phyloP scores from a whole-genome alignment of 92 coral and sea anemone genomes.

The Epizoanthus illoricatus region DNA sequence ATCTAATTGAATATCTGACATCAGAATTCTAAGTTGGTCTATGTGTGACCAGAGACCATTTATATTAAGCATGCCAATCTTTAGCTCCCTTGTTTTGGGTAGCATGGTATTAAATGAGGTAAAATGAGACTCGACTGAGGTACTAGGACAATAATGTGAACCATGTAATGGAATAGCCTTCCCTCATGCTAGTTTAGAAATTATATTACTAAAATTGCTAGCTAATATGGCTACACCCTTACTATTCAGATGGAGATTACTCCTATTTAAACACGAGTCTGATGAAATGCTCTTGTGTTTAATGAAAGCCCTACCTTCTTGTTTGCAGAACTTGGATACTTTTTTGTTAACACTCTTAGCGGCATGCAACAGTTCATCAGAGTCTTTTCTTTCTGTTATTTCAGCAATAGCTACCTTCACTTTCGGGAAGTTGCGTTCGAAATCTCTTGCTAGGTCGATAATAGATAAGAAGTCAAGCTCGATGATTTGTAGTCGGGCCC shows the following conservation, averaged over 20 bases:
- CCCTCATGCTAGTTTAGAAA: constrained; percentile 15
- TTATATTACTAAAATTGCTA: constrained; percentile 19
- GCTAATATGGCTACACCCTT: constrained; percentile 26
- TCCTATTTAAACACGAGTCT: constrained; percentile 27
- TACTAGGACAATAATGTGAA: constrained; percentile 10
- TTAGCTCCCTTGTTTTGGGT: constrained; percentile 16
- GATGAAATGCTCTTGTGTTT: constrained; percentile 30
- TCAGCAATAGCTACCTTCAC: constrained; percentile 24
- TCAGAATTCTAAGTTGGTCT: constrained; percentile 37
- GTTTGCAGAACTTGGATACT: background rate
- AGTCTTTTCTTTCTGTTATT: constrained; percentile 12
- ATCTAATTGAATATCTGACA: constrained; percentile 25
- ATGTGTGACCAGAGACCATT: constrained; percentile 30
- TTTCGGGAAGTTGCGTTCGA: constrained; percentile 4
- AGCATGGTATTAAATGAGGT: constrained; percentile 8
- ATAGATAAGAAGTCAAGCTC: no score
- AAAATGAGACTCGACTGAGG: constrained; percentile 3
- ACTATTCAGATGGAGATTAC: constrained; percentile 27
- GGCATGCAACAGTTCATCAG: constrained; percentile 10
- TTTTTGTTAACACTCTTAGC: constrained; percentile 28
- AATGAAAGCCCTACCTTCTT: constrained; percentile 23
- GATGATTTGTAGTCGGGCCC: no score
- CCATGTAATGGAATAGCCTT: constrained; percentile 1
- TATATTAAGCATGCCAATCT: constrained; percentile 40
- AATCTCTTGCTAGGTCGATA: background rate